Evolutionary conservation across 2,113 vertebrate species (phyloP).

Genomic region (Ameiurus melas): DNA sequence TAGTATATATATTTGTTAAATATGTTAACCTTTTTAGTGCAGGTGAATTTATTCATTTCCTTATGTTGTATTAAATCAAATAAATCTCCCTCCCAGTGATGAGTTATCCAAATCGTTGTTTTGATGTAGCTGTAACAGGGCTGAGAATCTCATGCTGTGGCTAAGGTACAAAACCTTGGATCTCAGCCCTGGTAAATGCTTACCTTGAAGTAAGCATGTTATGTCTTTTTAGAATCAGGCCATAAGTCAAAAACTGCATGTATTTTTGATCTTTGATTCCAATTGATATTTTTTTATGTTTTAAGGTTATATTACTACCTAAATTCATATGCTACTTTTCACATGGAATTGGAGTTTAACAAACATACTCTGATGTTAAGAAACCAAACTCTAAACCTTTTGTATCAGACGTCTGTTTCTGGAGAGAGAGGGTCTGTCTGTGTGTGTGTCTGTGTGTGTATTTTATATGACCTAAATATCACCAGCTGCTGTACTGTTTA

Average conservation of each 20-base stretch:
- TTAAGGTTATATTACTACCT: neutral
- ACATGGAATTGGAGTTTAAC: neutral
- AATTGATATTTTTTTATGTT: neutral
- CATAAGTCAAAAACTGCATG: neutral
- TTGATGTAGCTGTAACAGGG: neutral
- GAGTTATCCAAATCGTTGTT: neutral
- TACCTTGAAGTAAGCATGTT: neutral
- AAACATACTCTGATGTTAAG: neutral
- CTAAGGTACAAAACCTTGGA: neutral
- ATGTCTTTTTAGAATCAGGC: neutral
- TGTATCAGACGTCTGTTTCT: neutral
- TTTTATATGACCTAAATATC: neutral
- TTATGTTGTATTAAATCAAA: neutral
- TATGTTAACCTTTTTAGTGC: neutral
- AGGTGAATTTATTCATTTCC: neutral
- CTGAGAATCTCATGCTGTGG: neutral
- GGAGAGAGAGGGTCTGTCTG: too few relatives aligned
- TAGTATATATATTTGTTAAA: neutral
- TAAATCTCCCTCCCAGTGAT: neutral
- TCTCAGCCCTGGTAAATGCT: slow-evolving; percentile 3
- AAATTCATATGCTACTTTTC: neutral
- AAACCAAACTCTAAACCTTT: neutral
- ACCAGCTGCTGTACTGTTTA: neutral
- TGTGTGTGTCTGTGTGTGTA: neutral
- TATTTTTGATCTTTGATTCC: neutral